phyloP scores from a whole-genome alignment of 2,113 vertebrate genomes.

The Ovis canadensis region DNA sequence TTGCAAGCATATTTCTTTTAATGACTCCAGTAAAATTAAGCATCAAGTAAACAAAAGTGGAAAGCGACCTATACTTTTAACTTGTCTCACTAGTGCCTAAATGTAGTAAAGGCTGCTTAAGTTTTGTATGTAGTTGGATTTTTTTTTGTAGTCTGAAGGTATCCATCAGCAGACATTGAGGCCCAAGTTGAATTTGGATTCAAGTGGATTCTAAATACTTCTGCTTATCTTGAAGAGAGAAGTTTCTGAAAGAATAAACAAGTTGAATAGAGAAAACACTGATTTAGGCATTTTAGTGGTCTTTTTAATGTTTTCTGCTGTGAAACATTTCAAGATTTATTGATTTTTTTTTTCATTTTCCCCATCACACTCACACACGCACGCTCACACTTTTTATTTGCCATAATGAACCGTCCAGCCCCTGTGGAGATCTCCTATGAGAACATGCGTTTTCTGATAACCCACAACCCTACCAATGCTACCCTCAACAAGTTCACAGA shows the following conservation, averaged over 20 bases:
- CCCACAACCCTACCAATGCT: conserved; percentile 98
- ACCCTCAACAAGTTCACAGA: conserved; percentile 99
- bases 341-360: conserved; percentile 78
- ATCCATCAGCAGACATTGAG: conserved; percentile 75
- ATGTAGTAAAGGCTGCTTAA: conserved; percentile 82
- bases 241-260: conserved; percentile 74
- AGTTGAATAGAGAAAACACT: conserved; percentile 76
- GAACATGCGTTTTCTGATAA: conserved; percentile 98
- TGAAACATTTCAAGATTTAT: conserved; percentile 87
- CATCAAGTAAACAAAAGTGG: conserved; percentile 76
- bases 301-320: conserved; percentile 87
- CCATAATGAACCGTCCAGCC: conserved; percentile 99
- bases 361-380: conserved; percentile 58
- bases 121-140: conserved; percentile 70
- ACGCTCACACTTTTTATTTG: conserved; percentile 76
- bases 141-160: conserved; percentile 75
- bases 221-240: conserved; percentile 74
- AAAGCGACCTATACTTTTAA: conserved; percentile 75
- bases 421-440: conserved; percentile 97
- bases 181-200: conserved; percentile 74
- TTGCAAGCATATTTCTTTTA: conserved; percentile 77
- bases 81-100: conserved; percentile 84
- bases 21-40: conserved; percentile 80
- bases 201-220: conserved; percentile 73
- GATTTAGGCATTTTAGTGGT: conserved; percentile 77